These are phyloP conservation scores for Seriola rivoliana DNA, from an alignment of 2,113 vertebrate genomes.

Conservation along the genomic window DNA sequence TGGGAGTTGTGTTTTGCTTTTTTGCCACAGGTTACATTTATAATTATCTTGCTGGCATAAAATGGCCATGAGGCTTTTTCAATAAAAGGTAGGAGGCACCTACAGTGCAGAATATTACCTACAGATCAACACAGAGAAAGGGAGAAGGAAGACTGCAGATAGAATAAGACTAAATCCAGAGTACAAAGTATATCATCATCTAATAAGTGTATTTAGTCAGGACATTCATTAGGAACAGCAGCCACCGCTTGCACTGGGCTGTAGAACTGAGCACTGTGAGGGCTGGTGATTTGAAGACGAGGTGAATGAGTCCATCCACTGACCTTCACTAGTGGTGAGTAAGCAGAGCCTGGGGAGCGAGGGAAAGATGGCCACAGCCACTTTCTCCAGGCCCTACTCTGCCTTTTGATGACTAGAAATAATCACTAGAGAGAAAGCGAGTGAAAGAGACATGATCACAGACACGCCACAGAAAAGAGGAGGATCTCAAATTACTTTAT, in stretches of 20 bases:
- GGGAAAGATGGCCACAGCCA: slow-evolving; percentile 69
- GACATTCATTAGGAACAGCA: slow-evolving; percentile 51
- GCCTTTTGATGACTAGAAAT: slow-evolving; percentile 81
- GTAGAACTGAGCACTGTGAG: slow-evolving; percentile 40
- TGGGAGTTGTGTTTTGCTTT: slow-evolving; percentile 82
- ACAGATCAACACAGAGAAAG: slow-evolving; percentile 74
- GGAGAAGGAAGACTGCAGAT: slow-evolving; percentile 55
- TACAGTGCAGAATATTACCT: slow-evolving; percentile 72
- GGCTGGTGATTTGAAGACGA: slow-evolving; percentile 72
- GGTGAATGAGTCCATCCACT: slow-evolving; percentile 75
- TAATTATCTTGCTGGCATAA: slow-evolving; percentile 81
- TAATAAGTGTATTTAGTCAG: slow-evolving; percentile 57
- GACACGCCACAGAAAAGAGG: slow-evolving; percentile 57
- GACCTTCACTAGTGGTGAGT: slow-evolving; percentile 80
- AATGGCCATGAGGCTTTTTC: slow-evolving; percentile 77
- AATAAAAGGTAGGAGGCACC: slow-evolving; percentile 79
- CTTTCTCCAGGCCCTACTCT: slow-evolving; percentile 71
- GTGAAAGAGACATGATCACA: slow-evolving; percentile 75
- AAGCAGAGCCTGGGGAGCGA: slow-evolving; percentile 71
- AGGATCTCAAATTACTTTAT: slow-evolving; percentile 71
- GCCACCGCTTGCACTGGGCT: slow-evolving; percentile 47
- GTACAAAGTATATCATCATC: slow-evolving; percentile 41
- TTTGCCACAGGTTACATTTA: slow-evolving; percentile 82
- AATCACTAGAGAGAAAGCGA: slow-evolving; percentile 75
- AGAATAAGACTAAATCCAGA: slow-evolving; percentile 30